Conservation (phyloP, 2,113 vertebrate species). For the Cinclus mexicanus region DNA sequence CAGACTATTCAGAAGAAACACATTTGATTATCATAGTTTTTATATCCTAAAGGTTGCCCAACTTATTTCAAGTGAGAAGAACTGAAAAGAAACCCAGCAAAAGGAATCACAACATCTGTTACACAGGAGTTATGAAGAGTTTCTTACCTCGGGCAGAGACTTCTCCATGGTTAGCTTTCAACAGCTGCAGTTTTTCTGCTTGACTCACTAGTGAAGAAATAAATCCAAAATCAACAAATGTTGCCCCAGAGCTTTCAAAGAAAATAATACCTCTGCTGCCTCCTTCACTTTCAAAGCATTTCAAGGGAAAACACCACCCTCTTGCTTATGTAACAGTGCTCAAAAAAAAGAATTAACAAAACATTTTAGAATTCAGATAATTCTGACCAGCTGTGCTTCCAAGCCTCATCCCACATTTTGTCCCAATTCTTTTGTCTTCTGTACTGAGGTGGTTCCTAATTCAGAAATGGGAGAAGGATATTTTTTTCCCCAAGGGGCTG, state of each 20-base stretch:
- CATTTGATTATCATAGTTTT: not conserved
- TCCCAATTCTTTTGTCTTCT: not conserved
- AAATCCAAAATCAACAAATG: not conserved
- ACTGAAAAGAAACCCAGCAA: not conserved
- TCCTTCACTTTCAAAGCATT: not conserved
- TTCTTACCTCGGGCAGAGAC: constrained; percentile 59
- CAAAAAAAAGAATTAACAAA: not conserved
- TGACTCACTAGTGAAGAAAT: constrained; percentile 72
- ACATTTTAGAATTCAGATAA: not conserved
- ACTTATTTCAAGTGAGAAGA: not conserved
- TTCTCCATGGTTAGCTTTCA: constrained; percentile 25
- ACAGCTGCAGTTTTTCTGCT: constrained; percentile 56
- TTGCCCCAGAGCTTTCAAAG: not conserved
- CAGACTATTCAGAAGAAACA: not conserved
- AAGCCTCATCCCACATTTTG: not conserved
- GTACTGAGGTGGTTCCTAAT: not conserved
- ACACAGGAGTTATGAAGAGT: not conserved
- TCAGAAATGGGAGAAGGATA: not conserved
- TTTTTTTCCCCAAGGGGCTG: not conserved
- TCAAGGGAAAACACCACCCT: not conserved
- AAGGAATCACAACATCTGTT: not conserved
- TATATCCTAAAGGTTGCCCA: not conserved
- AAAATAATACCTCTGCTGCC: not conserved
- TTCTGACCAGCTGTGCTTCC: not conserved
- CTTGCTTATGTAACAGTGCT: not conserved